phyloP scores from a whole-genome alignment of 2,113 vertebrate species.

The Oenanthe melanoleuca region DNA sequence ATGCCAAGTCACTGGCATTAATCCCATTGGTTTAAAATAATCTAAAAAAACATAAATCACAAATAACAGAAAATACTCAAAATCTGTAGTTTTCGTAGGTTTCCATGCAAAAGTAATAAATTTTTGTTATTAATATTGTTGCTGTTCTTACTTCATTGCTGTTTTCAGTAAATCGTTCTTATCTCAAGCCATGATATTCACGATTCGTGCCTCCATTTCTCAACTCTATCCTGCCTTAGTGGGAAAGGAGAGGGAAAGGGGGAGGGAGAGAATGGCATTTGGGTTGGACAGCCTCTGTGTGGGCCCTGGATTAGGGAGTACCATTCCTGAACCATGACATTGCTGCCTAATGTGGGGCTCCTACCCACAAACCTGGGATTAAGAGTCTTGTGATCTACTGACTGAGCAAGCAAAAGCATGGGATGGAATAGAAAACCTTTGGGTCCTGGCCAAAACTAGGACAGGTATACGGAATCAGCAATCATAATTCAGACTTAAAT shows the following conservation, averaged over 20 bases:
- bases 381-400: not conserved
- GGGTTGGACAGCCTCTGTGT: not conserved
- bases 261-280: fast-evolving
- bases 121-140: not conserved
- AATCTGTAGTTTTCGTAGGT: not conserved
- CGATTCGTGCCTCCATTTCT: not conserved
- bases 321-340: fast-evolving
- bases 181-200: not conserved
- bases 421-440: not conserved
- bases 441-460: not conserved
- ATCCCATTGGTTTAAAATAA: not conserved
- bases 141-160: not conserved
- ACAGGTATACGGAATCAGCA: not conserved
- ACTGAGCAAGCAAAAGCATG: not conserved
- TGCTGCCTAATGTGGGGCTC: not conserved
- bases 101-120: not conserved
- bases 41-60: not conserved
- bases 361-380: not conserved
- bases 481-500: not conserved
- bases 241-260: not conserved
- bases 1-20: not conserved
- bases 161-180: not conserved
- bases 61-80: not conserved
- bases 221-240: not conserved
- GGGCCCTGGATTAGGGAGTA: not conserved